Base-by-base conservation (phyloP, 2,888 invertebrate species). In the Scelioninae gen. 2 region DNA sequence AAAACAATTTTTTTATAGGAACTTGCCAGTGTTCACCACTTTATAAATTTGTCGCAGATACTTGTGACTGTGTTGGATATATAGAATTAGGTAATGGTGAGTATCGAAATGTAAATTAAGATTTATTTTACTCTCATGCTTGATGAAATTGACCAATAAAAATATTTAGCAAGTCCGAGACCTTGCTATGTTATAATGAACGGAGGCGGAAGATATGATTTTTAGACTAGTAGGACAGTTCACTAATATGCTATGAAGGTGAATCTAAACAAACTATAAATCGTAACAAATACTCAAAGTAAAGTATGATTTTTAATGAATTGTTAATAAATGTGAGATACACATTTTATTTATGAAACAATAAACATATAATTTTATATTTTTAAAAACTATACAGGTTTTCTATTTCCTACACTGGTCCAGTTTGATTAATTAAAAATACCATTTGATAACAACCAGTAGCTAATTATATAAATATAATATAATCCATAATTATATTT, bases 21-120 rank as follows among this genome's bases (percentile, higher is more conserved):
- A 70, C 75, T 2, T 84, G 84, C 76, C 74, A 79, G 35, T 82
- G 85, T 75, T 78, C 82, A 10, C 64, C 77, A 31, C 78, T 80
- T 63, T 84, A 84, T 61, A 81, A 75, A 11, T 71, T 78, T 48
- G 77, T 83, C 13, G 79, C 81, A 48, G 79, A 81, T 37, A 67
- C 68, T 31, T 78, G 64, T 18, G 73, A 74, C 10, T 76, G 76
- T 33, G 53, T 75, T 43, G 73, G 73, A 41, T 75, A 58, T 25
- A 70, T 35, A 18, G 73, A 75, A 33, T 57, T 70, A 46, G 18
- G 55, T 31, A 73, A 67, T 19, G 28, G 73, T 70, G 5, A 55
- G 55, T 64, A 48, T 11, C 11, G 1, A 35, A 35, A 35, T 35
- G n/a, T 11, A 11, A n/a, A 11, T 11, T 35, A 35, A 35, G 2